phyloP scores from a whole-genome alignment of 2,888 invertebrate species.

The Caenorhabditis macrosperma region DNA sequence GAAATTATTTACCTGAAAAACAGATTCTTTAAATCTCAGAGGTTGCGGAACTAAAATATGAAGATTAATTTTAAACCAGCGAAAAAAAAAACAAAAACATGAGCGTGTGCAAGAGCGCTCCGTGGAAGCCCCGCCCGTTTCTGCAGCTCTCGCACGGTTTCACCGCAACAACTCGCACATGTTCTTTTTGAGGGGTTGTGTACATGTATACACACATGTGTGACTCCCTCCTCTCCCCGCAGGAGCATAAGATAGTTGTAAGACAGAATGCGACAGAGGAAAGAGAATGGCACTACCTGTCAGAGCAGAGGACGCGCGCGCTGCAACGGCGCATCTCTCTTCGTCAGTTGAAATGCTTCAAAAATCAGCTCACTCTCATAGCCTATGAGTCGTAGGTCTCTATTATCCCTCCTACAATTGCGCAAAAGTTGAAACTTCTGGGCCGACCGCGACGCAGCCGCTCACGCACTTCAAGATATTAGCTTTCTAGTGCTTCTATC shows the following conservation, averaged over 20 bases:
- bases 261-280: too few relatives aligned
- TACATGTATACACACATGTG: too few relatives aligned
- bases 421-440: too few relatives aligned
- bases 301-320: slow-evolving; percentile 4
- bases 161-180: slow-evolving; percentile 25
- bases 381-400: too few relatives aligned
- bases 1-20: slow-evolving; percentile 4
- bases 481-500: too few relatives aligned
- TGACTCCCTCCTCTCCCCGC: too few relatives aligned
- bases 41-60: background rate
- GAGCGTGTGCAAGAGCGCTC: slow-evolving; percentile 18
- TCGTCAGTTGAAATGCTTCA: background rate
- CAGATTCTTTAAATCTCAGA: background rate
- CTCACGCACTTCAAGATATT: too few relatives aligned
- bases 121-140: slow-evolving; percentile 3
- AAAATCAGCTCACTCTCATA: too few relatives aligned
- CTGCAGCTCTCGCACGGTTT: slow-evolving; percentile 26
- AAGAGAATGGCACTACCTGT: slow-evolving; percentile 4
- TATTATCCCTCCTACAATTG: too few relatives aligned
- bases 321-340: background rate
- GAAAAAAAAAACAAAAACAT: slow-evolving; percentile 6
- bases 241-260: too few relatives aligned
- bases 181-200: too few relatives aligned
- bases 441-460: too few relatives aligned
- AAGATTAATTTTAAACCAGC: slow-evolving; percentile 15